phyloP scores from a whole-genome alignment of 1,140 invertebrate genomes.

The Drosophila watanabei region DNA sequence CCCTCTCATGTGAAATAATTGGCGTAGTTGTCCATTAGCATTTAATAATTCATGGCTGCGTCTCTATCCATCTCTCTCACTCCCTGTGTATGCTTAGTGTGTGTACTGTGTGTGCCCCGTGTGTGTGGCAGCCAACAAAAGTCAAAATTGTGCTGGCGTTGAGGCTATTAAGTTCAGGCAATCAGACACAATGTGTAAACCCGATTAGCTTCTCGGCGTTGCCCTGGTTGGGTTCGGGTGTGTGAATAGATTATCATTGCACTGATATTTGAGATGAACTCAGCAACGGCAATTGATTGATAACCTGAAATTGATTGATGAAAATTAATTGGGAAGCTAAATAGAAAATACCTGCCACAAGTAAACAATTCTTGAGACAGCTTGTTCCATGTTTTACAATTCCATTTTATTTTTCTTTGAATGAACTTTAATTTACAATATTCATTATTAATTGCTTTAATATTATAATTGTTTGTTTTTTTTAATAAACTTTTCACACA shows the following conservation, averaged over 20 bases:
- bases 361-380: too few species aligned
- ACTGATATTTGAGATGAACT: conserved; percentile 25
- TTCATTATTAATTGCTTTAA: conserved; percentile 45
- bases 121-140: conserved; percentile 28
- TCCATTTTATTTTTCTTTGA: conserved; percentile 65
- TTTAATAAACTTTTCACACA: conserved; percentile 45
- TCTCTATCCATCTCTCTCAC: conserved; percentile 13
- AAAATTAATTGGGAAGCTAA: conserved; percentile 1
- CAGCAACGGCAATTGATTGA: conserved; percentile 17
- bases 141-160: conserved; percentile 30
- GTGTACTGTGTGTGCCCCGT: not conserved
- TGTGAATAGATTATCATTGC: conserved; percentile 23
- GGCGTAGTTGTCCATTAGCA: conserved; percentile 66
- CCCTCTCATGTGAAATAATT: conserved; percentile 80
- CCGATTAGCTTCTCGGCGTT: conserved; percentile 29
- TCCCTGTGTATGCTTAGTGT: too few species aligned
- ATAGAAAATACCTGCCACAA: not conserved
- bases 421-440: conserved; percentile 68
- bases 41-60: conserved; percentile 74
- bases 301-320: conserved; percentile 10
- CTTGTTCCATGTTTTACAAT: conserved; percentile 50
- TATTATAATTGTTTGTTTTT: conserved; percentile 38
- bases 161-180: conserved; percentile 51
- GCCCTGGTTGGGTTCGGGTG: conserved; percentile 1
- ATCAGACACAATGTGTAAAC: conserved; percentile 44